Percentiles rank a stretch among this genome's conserved stretches.
Evolutionary conservation across 1,140 invertebrate species (phyloP).

Genomic region (Bombus terrestris): DNA sequence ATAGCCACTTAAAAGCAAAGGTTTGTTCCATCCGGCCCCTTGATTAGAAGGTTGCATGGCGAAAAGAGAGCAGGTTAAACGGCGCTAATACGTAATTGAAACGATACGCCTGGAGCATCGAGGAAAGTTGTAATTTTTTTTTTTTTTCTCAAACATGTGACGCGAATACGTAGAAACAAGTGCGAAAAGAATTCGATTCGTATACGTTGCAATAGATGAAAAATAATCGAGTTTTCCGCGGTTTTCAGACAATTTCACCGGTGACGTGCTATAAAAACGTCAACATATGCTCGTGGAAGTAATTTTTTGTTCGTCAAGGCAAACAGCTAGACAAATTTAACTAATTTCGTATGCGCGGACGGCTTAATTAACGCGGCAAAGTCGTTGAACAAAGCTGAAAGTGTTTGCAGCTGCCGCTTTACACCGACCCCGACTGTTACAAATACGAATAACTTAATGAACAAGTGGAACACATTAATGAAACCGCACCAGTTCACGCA

Average conservation of each 20-base stretch:
- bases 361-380: constrained; percentile 37
- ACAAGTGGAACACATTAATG: constrained; percentile 34
- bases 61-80: background rate
- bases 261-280: background rate
- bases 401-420: constrained; percentile 31
- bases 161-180: too few relatives aligned
- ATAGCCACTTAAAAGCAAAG: background rate
- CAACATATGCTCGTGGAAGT: too few relatives aligned
- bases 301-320: constrained; percentile 7
- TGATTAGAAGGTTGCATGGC: background rate
- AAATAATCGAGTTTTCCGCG: background rate
- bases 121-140: background rate
- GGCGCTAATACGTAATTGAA: background rate
- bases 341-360: constrained; percentile 24
- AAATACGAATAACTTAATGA: constrained; percentile 42
- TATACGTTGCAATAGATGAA: background rate
- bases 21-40: background rate
- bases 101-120: background rate
- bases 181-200: too few relatives aligned
- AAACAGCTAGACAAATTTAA: constrained; percentile 30
- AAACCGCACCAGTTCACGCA: background rate
- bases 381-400: constrained; percentile 34
- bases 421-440: background rate
- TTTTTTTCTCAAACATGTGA: background rate
- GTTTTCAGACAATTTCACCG: background rate